Base-by-base conservation (phyloP, 1,140 invertebrate species). In the Drosophila parabipectinata region DNA sequence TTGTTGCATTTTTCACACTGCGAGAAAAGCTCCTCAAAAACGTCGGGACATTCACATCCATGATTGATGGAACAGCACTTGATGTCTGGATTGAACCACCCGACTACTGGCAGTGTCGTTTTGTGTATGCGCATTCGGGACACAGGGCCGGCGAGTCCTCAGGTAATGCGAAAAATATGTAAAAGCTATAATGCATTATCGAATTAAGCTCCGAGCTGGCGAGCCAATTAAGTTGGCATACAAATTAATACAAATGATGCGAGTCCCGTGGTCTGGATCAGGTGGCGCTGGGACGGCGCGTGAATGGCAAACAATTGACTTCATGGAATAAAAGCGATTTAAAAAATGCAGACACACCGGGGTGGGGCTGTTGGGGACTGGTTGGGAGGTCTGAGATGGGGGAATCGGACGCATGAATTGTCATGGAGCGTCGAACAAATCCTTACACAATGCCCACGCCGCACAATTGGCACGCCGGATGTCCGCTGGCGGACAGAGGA, bases 381-480 rank as follows among this genome's bases (percentile, higher is more conserved):
- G 39, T 2, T 8, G 5, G 5, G 12, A 18, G 44, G 15, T 5
- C 2, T 5, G 2, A 18, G 9, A 39, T 18, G 7, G 8, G 30
- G 39, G 51, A 44, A 21, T 9, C 45, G 53, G 55, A 54, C 63
- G 72, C 68, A 82, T 80, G 81, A 84, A 84, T 85, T 77, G 74
- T 81, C 73, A 85, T 79, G 68, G 72, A 57, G 32, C 32, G n/a
- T 34, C 12, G 71, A 74, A 72, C 77, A 76, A 77, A 76, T 89
- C 76, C 90, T 92, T 92, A 92, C 91, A 91, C 89, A 90, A 92
- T 92, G 75, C 89, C 76, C 74, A 91, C 89, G 72, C 91, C 91
- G 71, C 90, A 91, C 67, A 88, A 74, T 72, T 83, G 78, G 79
- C 91, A 92, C 57, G 83, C 63, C 75, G 90, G 90, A 90, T 87